Evolutionary conservation across 2,797 vertebrate genomes (phyloP), one percentile per base, ranked within the genome.

Genomic region (Sebastes alutus): DNA sequence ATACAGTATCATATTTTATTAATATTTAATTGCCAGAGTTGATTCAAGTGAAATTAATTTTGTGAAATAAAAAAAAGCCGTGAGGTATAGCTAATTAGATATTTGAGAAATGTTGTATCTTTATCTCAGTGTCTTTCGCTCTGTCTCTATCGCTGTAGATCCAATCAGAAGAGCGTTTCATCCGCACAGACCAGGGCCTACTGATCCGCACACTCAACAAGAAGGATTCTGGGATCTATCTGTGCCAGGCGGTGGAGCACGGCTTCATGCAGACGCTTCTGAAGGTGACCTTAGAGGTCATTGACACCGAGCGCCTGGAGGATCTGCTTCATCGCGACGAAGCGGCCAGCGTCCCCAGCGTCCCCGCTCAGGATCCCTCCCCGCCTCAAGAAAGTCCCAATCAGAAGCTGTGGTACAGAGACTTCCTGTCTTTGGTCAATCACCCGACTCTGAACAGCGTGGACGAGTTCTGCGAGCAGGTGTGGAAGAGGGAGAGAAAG

Each of bases 381-480:
- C 89, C 95, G 4, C 94, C 94, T 56, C 96, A 95, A 76, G 96
- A 97, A 93, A 95, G 95, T 0, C 95, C 97, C 5, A 97, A 93
- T 89, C 97, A 98, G 32, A 99, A 97, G 90, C 94, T 99, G 77
- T 99, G 99, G 99, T 99, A 99, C 93, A 96, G 98, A 84, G 98
- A 99, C 96, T 99, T 99, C 93, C 97, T 99, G 95, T 98, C 99
- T 82, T 91, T 99, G 84, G 97, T 99, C 79, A 98, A 98, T 90
- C 99, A 99, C 75, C 98, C 99, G 3, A 99, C 97, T 88, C 95
- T 98, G 70, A 99, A 98, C 92, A 98, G 97, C 0, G 97, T 99
- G 95, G 98, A 99, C 80, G 98, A 99, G 91, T 98, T 99, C 89
- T 99, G 99, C 55, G 99, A 99, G 94, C 98, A 99, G 88, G 97